Percentiles rank a stretch among this genome's conserved stretches.
Conservation (phyloP, 2,113 vertebrate genomes). For the Gadus macrocephalus region DNA sequence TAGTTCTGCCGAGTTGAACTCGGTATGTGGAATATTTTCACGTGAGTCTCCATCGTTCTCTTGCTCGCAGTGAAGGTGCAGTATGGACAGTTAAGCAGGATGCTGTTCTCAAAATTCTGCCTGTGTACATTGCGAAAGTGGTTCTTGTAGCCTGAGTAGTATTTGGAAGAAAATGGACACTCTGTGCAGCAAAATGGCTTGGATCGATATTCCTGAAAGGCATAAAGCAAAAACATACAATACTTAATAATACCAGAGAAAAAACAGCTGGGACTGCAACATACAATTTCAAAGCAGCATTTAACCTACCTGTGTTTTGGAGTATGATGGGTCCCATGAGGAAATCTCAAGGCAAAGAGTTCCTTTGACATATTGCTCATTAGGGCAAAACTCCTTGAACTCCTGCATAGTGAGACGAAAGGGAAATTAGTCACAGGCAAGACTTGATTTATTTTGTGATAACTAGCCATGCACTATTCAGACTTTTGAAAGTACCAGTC, state of each 20-base stretch:
- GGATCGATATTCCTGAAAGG: conserved; percentile 86
- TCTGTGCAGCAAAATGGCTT: conserved; percentile 98
- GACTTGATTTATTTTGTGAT: background rate
- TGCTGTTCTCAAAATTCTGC: conserved; percentile 89
- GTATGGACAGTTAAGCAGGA: conserved; percentile 95
- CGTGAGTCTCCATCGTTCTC: conserved; percentile 95
- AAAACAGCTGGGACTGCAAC: background rate
- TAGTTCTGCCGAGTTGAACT: conserved; percentile 75
- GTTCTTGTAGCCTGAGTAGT: conserved; percentile 99
- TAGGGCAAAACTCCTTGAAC: conserved; percentile 93
- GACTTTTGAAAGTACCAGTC: background rate
- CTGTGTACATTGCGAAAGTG: conserved; percentile 98
- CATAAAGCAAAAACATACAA: conserved; percentile 6
- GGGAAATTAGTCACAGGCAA: background rate
- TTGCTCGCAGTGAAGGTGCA: conserved; percentile 94
- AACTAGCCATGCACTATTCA: too few relatives aligned
- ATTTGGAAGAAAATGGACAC: conserved; percentile 95
- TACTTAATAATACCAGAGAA: background rate
- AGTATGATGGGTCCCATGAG: conserved; percentile 90
- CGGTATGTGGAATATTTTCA: conserved; percentile 95
- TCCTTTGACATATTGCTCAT: conserved; percentile 91
- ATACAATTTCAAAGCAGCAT: background rate
- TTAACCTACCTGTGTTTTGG: conserved; percentile 88
- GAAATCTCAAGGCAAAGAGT: conserved; percentile 90
- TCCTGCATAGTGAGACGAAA: conserved; percentile 69